phyloP scores from a whole-genome alignment of 2,888 invertebrate species.

The Lottia gigantea region DNA sequence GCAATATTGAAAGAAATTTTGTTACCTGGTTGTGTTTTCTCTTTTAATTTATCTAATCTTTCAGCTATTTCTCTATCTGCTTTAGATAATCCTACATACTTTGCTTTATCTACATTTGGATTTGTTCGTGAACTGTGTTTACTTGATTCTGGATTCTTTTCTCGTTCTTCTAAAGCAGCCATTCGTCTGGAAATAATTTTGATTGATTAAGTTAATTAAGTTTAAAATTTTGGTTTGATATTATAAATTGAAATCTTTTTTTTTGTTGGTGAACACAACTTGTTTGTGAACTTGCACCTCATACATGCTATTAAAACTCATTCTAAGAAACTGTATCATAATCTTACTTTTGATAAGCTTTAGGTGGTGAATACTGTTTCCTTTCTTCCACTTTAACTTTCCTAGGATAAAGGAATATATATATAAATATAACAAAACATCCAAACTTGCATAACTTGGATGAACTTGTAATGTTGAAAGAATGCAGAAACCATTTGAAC shows the following conservation, averaged over 20 bases:
- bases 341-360: constrained; percentile 55
- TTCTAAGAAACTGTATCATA: too few relatives aligned
- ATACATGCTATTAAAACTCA: too few relatives aligned
- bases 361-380: constrained; percentile 48
- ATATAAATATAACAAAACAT: not conserved
- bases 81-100: constrained; percentile 38
- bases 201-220: not conserved
- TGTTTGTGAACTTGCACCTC: too few relatives aligned
- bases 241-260: not conserved
- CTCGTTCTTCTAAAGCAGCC: constrained; percentile 50
- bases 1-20: not conserved
- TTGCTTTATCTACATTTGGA: constrained; percentile 24
- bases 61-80: constrained; percentile 60
- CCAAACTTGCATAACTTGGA: not conserved
- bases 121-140: constrained; percentile 16
- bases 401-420: constrained; percentile 30
- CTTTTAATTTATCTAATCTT: constrained; percentile 57
- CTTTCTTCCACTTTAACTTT: constrained; percentile 40
- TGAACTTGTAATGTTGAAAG: too few relatives aligned
- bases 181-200: constrained; percentile 40
- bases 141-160: constrained; percentile 24
- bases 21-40: constrained; percentile 39
- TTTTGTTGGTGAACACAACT: not conserved
- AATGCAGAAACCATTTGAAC: too few relatives aligned
- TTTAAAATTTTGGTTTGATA: not conserved